Evolutionary conservation across 2,797 vertebrate genomes (phyloP).

Genomic region (Coendou prehensilis): DNA sequence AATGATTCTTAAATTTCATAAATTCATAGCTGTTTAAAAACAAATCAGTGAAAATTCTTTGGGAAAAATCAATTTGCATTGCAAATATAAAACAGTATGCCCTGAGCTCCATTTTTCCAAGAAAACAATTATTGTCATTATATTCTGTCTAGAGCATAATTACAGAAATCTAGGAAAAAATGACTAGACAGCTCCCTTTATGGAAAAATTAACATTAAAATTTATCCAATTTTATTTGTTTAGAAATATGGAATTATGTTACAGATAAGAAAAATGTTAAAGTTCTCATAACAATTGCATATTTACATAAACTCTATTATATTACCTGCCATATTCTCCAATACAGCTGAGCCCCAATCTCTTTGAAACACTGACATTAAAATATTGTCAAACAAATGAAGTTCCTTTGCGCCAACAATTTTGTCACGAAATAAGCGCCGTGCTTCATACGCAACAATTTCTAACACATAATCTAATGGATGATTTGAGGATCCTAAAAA

Average conservation of each 20-base stretch:
- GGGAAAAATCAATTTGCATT: slow-evolving; percentile 41
- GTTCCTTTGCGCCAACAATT: slow-evolving; percentile 94
- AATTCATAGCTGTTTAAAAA: background rate
- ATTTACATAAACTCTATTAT: background rate
- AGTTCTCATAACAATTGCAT: background rate
- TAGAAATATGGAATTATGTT: background rate
- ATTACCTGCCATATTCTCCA: slow-evolving; percentile 95
- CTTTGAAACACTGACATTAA: slow-evolving; percentile 94
- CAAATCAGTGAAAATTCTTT: slow-evolving; percentile 22
- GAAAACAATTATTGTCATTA: slow-evolving; percentile 32
- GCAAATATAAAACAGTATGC: background rate
- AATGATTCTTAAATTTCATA: slow-evolving; percentile 43
- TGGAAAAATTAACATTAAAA: slow-evolving; percentile 33
- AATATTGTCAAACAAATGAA: slow-evolving; percentile 95
- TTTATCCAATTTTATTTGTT: slow-evolving; percentile 15
- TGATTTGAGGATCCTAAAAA: slow-evolving; percentile 87
- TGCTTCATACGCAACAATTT: slow-evolving; percentile 96
- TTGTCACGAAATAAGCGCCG: slow-evolving; percentile 96
- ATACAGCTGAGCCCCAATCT: slow-evolving; percentile 95
- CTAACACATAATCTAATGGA: slow-evolving; percentile 93
- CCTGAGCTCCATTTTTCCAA: background rate
- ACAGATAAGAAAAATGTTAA: background rate
- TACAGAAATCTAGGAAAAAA: slow-evolving; percentile 55
- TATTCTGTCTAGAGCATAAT: slow-evolving; percentile 1
- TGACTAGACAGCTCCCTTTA: background rate